Conservation (phyloP, 2,113 vertebrate genomes). For the Erpornis zantholeuca region DNA sequence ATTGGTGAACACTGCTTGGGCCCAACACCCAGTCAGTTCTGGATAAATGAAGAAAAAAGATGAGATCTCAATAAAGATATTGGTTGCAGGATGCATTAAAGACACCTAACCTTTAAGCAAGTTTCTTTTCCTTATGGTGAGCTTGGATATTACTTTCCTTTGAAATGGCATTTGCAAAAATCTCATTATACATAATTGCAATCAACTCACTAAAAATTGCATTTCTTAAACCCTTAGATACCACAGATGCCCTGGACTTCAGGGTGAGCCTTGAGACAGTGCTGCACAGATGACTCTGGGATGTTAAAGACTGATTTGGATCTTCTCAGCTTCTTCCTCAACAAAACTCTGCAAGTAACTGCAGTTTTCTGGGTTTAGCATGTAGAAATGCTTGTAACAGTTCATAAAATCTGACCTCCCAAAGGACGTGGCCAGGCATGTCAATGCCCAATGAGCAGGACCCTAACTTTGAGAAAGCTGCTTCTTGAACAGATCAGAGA, state of each 20-base stretch:
- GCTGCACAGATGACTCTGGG: background rate
- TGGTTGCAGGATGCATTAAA: background rate
- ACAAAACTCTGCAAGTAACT: background rate
- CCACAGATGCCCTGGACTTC: background rate
- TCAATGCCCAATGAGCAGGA: background rate
- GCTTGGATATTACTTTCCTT: background rate
- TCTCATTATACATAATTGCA: background rate
- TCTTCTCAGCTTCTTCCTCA: background rate
- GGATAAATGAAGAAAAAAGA: background rate
- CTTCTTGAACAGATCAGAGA: background rate
- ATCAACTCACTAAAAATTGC: background rate
- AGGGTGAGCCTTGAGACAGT: background rate
- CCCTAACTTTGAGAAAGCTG: background rate
- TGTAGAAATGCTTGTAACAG: background rate
- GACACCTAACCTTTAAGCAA: background rate
- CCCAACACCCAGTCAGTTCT: background rate
- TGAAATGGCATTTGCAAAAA: background rate
- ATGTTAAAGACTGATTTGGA: background rate
- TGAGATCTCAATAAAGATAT: background rate
- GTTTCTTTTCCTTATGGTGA: background rate
- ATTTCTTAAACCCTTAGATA: background rate
- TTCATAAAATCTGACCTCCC: background rate
- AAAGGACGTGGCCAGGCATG: rapidly evolving
- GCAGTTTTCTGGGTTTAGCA: background rate
- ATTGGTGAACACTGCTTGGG: background rate